Conservation (phyloP, 2,888 invertebrate genomes). For the Scrobipalpa costella region DNA sequence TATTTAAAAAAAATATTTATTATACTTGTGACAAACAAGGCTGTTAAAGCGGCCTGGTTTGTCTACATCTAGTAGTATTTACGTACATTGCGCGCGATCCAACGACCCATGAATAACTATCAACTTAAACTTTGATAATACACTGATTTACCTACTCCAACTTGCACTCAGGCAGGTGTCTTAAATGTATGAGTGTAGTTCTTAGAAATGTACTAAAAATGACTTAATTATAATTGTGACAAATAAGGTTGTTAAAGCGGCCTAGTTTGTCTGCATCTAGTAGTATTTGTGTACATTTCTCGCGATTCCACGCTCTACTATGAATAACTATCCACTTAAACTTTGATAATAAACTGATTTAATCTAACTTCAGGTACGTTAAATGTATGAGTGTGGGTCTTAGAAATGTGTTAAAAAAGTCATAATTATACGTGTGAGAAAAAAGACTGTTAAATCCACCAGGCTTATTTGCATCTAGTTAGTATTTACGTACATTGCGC, state of each 20-base stretch:
- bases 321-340: slow-evolving; percentile 17
- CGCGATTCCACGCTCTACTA: slow-evolving; percentile 5
- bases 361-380: not conserved
- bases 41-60: slow-evolving; percentile 71
- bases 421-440: slow-evolving; percentile 64
- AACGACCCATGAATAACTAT: slow-evolving; percentile 16
- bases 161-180: too few species aligned
- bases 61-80: slow-evolving; percentile 40
- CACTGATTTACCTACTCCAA: slow-evolving; percentile 1
- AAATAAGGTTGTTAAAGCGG: slow-evolving; percentile 72
- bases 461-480: slow-evolving; percentile 51
- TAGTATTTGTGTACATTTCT: slow-evolving; percentile 14
- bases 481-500: slow-evolving; percentile 18
- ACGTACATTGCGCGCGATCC: slow-evolving; percentile 9
- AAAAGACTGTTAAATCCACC: slow-evolving; percentile 72
- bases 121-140: slow-evolving; percentile 17
- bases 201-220: too few species aligned
- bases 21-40: slow-evolving; percentile 66
- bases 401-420: too few species aligned
- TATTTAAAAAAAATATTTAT: too few species aligned
- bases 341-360: slow-evolving; percentile 18
- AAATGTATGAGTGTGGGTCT: too few species aligned
- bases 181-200: too few species aligned
- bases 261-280: slow-evolving; percentile 56
- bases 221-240: slow-evolving; percentile 60